Evolutionary conservation across 2,888 invertebrate species (phyloP).

Genomic region (Drosophila diplacantha): DNA sequence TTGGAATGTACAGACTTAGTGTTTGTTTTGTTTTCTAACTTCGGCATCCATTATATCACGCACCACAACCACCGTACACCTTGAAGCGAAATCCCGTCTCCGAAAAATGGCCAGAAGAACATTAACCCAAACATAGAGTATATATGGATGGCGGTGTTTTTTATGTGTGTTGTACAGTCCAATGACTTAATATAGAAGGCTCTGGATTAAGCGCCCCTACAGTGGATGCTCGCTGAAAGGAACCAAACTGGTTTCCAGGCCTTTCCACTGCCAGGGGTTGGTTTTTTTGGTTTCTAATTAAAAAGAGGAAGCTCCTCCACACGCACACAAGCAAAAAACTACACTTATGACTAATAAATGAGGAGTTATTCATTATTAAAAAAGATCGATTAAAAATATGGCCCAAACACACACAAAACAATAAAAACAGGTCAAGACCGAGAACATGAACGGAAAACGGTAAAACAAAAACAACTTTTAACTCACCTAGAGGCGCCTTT

Average conservation of each 20-base stretch:
- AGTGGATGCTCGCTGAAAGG: conserved; percentile 31
- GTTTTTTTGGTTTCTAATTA: conserved; percentile 29
- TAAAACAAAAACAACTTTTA: conserved; percentile 30
- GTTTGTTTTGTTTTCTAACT: conserved; percentile 18
- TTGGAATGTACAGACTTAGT: conserved; percentile 43
- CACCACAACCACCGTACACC: conserved; percentile 62
- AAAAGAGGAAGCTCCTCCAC: conserved; percentile 14
- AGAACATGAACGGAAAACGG: conserved; percentile 27
- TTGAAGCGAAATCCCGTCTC: conserved; percentile 32
- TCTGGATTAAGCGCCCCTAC: conserved; percentile 25
- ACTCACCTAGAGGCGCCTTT: conserved; percentile 25
- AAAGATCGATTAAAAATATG: conserved; percentile 33
- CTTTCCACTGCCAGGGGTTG: conserved; percentile 21
- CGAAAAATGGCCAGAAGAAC: conserved; percentile 24
- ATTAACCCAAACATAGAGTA: conserved; percentile 22
- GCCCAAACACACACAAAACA: conserved; percentile 14
- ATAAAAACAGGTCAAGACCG: conserved; percentile 13
- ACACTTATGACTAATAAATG: conserved; percentile 32
- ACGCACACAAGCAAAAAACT: conserved; percentile 2
- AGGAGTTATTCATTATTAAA: conserved; percentile 34
- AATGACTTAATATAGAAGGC: conserved; percentile 35
- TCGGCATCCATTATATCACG: conserved; percentile 43
- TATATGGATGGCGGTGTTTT: conserved; percentile 20
- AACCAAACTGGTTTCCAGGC: conserved; percentile 26
- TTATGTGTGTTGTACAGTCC: conserved; percentile 26